Evolutionary conservation across 2,888 invertebrate species (phyloP), one percentile per base, ranked within the genome.

Genomic region (Enchytraeus crypticus): DNA sequence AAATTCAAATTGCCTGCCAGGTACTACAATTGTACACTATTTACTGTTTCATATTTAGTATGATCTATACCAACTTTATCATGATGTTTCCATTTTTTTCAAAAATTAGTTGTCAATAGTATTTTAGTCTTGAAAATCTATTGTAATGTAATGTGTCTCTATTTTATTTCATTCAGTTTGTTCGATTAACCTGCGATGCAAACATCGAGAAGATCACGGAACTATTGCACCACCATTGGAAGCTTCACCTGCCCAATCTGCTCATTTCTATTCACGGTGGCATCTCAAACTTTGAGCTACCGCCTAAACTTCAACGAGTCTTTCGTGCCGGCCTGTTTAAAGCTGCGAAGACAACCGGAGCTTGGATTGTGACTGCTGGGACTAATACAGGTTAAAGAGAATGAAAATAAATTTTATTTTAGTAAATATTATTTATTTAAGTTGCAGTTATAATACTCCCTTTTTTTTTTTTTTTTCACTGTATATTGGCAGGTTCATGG

Each of bases 191-290:
- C 49, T 90, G 92, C 81, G 96, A 97, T 82, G 92, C 96, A 2
- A 85, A 91, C 64, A 92, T 96, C 0, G 93, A 95, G 78, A 85
- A 90, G 63, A 87, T 97, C 69, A 87, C 97, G 71, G 90, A 93
- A 74, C 84, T 97, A 67, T 85, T 98, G 74, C 90, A 89, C 59
- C 85, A 89, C 74, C 92, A 95, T 82, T 98, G 97, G 97, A 88
- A 88, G 68, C 84, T 98, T 71, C 92, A 92, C 76, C 83, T 93
- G 67, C 98, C 98, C 34, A 96, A 96, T 80, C 85, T 98, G 63
- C 86, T 98, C 72, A 96, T 98, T 77, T 93, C 96, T 30, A 90
- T 98, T 64, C 95, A 96, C 77, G 97, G 97, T 51, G 97, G 97
- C 65, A 91, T 95, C 73, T 89, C 92, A 47, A 97, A 98, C 84